Evolutionary conservation across 2,888 invertebrate genomes (phyloP).

Genomic region (Eremobia ochroleuca): DNA sequence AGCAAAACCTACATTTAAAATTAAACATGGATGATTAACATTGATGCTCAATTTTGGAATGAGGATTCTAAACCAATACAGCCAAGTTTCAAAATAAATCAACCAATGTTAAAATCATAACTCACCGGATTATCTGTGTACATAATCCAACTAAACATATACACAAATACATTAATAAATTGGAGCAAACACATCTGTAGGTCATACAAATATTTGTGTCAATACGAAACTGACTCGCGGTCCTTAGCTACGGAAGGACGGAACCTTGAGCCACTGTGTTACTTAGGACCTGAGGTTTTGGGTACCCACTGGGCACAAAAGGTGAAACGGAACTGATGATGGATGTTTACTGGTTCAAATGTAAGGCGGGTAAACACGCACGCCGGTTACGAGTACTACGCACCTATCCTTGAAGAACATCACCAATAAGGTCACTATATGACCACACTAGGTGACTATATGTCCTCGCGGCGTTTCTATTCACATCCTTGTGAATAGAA

Average conservation of each 20-base stretch:
- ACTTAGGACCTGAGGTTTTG: conserved; percentile 7
- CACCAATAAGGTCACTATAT: no score
- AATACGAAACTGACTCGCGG: conserved; percentile 11
- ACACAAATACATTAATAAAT: conserved; percentile 9
- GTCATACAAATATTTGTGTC: conserved; percentile 42
- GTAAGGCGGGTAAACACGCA: not conserved
- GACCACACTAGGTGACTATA: no score
- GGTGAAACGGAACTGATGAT: not conserved
- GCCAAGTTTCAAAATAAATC: conserved; percentile 7
- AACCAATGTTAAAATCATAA: conserved; percentile 14
- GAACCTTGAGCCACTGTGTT: conserved; percentile 12
- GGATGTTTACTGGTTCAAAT: not conserved
- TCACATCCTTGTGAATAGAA: no score
- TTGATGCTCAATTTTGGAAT: no score
- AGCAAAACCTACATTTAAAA: not conserved
- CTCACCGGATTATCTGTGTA: not conserved
- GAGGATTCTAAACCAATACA: not conserved
- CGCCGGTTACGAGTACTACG: no score
- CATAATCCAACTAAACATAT: conserved; percentile 2
- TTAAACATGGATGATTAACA: not conserved
- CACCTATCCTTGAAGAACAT: no score
- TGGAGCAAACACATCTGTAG: conserved; percentile 33
- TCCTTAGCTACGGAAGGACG: not conserved
- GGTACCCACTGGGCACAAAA: not conserved
- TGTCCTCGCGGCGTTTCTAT: no score